Conservation (phyloP, 2,797 vertebrate genomes). For the Gephyroberyx darwinii region DNA sequence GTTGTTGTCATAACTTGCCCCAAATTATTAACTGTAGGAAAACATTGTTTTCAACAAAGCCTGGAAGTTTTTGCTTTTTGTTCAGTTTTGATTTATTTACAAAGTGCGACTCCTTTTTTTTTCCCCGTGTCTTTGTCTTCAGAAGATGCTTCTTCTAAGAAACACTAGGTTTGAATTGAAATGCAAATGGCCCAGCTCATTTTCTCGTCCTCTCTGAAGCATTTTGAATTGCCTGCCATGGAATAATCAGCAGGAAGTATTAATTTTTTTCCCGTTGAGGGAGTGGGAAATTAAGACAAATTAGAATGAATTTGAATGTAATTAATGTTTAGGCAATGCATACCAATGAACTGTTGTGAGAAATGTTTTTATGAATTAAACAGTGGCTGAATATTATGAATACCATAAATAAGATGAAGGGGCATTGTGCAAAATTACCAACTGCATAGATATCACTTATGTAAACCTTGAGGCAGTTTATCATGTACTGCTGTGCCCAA, state of each 20-base stretch:
- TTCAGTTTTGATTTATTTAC: conserved; percentile 24
- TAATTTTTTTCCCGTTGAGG: conserved; percentile 53
- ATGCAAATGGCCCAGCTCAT: conserved; percentile 63
- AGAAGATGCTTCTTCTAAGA: conserved; percentile 53
- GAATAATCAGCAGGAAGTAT: conserved; percentile 63
- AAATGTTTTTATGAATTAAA: conserved; percentile 65
- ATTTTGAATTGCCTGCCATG: conserved; percentile 54
- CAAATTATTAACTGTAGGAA: conserved; percentile 11
- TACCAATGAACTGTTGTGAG: conserved; percentile 62
- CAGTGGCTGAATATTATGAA: conserved; percentile 59
- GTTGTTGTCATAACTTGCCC: background rate
- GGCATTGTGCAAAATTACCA: conserved; percentile 2
- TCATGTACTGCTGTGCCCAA: background rate
- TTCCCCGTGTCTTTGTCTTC: conserved; percentile 32
- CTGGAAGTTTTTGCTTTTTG: conserved; percentile 14
- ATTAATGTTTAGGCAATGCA: conserved; percentile 75
- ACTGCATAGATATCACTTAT: conserved; percentile 12
- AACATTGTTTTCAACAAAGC: conserved; percentile 22
- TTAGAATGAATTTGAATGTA: conserved; percentile 73
- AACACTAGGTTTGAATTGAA: conserved; percentile 59
- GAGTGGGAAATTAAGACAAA: conserved; percentile 73
- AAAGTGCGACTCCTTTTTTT: conserved; percentile 16
- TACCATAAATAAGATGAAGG: conserved; percentile 56
- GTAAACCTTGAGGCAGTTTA: background rate
- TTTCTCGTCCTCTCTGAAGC: conserved; percentile 56